Evolutionary conservation across 2,113 vertebrate species (phyloP), one percentile per base, ranked within the genome.

Genomic region (Zosterops hypoxanthus): DNA sequence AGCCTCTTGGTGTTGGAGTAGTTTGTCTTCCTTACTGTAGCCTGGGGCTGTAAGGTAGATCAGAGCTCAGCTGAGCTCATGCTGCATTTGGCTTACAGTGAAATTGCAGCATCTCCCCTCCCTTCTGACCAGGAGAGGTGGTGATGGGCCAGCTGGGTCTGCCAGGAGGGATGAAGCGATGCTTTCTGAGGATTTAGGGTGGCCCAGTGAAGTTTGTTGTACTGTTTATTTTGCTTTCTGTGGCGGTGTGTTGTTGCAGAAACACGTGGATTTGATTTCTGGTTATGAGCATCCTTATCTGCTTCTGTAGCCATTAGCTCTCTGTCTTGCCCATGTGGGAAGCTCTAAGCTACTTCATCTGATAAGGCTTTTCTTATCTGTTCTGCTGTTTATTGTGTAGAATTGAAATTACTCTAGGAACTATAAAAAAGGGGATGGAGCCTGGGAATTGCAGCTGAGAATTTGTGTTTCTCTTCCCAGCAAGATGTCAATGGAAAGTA

Each of bases 251-350:
- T 36, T 82, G 39, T 46, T 78, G 82, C 61, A n/a, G 52, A 80
- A 92, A 42, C 87, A 59, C 25, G 14, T 64, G 80, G 68, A 66
- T 96, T 95, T 94, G 84, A 28, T 94, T 80, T 89, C 94, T 95
- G 90, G 39, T 82, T 96, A 50, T 68, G 76, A 88, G 81, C 68
- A 8, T 26, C 29, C 39, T 97, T 97, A 92, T 88, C 95, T 86
- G 63, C 41, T 57, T 26, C 39, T 86, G 59, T n/a, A 53, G 70
- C 92, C 76, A 41, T 86, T 77, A 96, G 73, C 89, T 94, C 64
- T 95, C 92, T 81, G 77, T 91, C 85, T 89, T 53, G 70, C 68
- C 82, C 65, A 7, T 7, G 20, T 85, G 69, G 83, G 65, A 94
- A 95, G 75, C 96, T 82, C 14, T 77, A 71, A 73, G 36, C 94